Evolutionary conservation across 2,888 invertebrate genomes (phyloP), one percentile per base, ranked within the genome.

Genomic region (Watsonalla cultraria): DNA sequence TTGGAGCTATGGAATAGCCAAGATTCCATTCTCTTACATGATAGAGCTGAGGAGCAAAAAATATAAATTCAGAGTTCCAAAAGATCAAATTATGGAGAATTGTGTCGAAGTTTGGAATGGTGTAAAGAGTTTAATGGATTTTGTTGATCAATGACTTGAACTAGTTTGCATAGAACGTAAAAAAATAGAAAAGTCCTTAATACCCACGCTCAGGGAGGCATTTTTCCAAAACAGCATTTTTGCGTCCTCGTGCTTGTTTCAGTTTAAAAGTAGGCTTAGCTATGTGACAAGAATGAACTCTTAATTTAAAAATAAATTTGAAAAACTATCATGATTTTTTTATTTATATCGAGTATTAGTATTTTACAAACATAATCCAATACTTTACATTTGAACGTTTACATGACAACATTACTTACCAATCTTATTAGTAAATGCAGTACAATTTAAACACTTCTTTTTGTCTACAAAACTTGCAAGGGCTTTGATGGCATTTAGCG

Each of bases 21-120:
- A 86, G 48, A 87, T 90, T 56, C 90, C 89, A 0, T 90, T 77
- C 67, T 88, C 86, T 0, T 90, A 80, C 59, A 89, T 90, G 87
- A 68, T 90, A 11, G 90, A 90, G 55, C 69, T 90, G 6, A 74
- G 88, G 39, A 82, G 89, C 57, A 83, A 56, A 56, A 86, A 78
- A 56, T 54, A 86, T 60, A 82, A 68, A 58, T 90, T 90, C 68
- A 77, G 61, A 51, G 62, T 90, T 7, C 90, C 89, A 2, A 84
- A 65, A 51, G 81, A 84, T 5, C 83, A 89, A 61, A 90, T 90
- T 24, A 62, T 76, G 11, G 82, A 79, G 1, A 90, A 80, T 1
- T 85, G 89, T 51, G 24, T 63, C 0, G 90, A 90, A 73, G 77
- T 78, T 9, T 86, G 80, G 83, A 74, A 72, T 45, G 90, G 80